Evolutionary conservation across 2,797 vertebrate species (phyloP).

Genomic region (Malacoctenus gilli): DNA sequence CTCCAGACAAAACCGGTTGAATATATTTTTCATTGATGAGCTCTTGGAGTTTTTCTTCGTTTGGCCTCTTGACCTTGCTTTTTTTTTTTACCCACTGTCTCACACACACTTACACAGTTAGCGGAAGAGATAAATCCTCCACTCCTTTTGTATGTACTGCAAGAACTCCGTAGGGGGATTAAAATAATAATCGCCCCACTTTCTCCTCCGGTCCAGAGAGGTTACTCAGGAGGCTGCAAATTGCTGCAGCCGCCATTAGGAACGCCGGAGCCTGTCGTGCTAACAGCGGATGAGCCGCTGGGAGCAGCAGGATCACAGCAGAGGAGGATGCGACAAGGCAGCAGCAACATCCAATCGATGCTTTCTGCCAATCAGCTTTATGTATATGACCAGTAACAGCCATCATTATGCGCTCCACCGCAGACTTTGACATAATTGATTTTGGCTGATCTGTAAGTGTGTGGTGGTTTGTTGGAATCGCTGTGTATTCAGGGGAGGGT

Average conservation of each 20-base stretch:
- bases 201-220: slow-evolving; percentile 46
- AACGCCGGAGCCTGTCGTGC: slow-evolving; percentile 49
- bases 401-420: slow-evolving; percentile 40
- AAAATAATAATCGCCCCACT: slow-evolving; percentile 55
- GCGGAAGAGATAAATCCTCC: slow-evolving; percentile 18
- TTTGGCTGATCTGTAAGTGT: slow-evolving; percentile 44
- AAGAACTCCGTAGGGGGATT: slow-evolving; percentile 48
- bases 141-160: slow-evolving; percentile 38
- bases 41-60: background rate
- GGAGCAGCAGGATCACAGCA: slow-evolving; percentile 52
- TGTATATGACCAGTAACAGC: slow-evolving; percentile 61
- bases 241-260: slow-evolving; percentile 57
- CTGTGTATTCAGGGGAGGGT: background rate
- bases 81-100: background rate
- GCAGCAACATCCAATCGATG: slow-evolving; percentile 68
- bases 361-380: slow-evolving; percentile 58
- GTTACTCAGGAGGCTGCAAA: slow-evolving; percentile 55
- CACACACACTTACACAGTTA: slow-evolving; percentile 1
- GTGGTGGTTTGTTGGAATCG: too few relatives aligned
- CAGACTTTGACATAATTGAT: slow-evolving; percentile 59
- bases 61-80: slow-evolving; percentile 13
- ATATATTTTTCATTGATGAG: background rate
- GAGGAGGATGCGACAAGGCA: slow-evolving; percentile 49
- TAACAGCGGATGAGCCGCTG: slow-evolving; percentile 59
- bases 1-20: background rate